Base-by-base conservation (phyloP, 2,888 invertebrate genomes). In the Mimumesa dahlbomi region DNA sequence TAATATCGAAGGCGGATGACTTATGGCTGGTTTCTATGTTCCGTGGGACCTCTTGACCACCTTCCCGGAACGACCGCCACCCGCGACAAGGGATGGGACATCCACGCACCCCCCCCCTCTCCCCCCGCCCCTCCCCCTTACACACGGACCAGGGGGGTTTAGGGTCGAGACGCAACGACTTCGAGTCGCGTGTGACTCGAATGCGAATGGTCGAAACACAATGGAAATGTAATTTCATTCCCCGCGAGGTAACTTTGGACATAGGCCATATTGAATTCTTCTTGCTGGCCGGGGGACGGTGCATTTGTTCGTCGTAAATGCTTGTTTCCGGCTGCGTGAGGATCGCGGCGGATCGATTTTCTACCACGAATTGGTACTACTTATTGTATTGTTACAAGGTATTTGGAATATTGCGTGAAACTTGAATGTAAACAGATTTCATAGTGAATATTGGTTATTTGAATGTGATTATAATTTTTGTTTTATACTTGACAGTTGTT, bases 1-100 rank as follows among this genome's bases (percentile, higher is more conserved):
- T 85, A 87, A 87, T 87, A 87, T 87, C 81, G 85, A 83, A 84
- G 82, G 77, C 81, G 79, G 81, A 84, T 87, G 86, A 87, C 85
- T 86, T 86, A 87, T 84, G 79, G 82, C 54, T 58, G 42, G 57
- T 61, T 46, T 63, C 19, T 29, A 2, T 19, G 64, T 56, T 66
- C 48, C 48, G 38, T 46, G 58, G 56, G 49, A 65, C 63, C 75
- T 75, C 64, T 69, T 62, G 66, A 53, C 65, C 69, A 57, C 45
- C 56, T 31, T 56, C 50, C 43, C 71, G 71, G 36, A 49, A 57
- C 34, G 48, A 9, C 7, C 5, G 52, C 54, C 18, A 25, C 11
- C 4, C 61, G 50, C 62, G 25, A 56, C 62, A 52, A 40, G 63
- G 66, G 62, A 22, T 42, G 63, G 31, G 45, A 54, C 34, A 57